Conservation (phyloP, 2,888 invertebrate genomes). For the Sphaerophoria rueppellii region DNA sequence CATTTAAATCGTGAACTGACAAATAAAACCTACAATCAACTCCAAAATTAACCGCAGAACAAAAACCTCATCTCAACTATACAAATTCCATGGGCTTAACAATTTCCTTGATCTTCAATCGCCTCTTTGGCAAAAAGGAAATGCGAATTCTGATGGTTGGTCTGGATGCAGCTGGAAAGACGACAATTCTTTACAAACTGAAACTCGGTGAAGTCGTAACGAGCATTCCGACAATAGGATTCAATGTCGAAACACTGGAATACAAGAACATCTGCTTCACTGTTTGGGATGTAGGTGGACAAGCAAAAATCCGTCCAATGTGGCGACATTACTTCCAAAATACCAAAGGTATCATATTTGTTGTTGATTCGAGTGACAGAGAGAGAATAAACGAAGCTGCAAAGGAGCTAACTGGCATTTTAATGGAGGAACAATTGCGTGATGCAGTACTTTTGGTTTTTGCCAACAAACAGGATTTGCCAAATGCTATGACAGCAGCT, state of each 20-base stretch:
- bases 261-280: conserved; percentile 75
- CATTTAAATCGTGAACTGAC: too few relatives aligned
- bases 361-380: conserved; percentile 74
- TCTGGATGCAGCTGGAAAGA: conserved; percentile 75
- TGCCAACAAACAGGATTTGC: conserved; percentile 74
- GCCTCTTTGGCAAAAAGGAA: conserved; percentile 70
- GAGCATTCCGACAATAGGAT: conserved; percentile 75
- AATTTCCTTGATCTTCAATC: conserved; percentile 68
- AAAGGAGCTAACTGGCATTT: conserved; percentile 65
- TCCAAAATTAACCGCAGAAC: too few relatives aligned
- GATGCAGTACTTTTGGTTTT: conserved; percentile 72
- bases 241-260: conserved; percentile 74
- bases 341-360: conserved; percentile 74
- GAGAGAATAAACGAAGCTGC: conserved; percentile 70
- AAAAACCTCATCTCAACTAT: too few relatives aligned
- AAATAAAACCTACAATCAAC: too few relatives aligned
- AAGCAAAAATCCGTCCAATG: conserved; percentile 74
- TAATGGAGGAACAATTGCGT: conserved; percentile 68
- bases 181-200: conserved; percentile 75
- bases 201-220: conserved; percentile 74
- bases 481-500: conserved; percentile 72
- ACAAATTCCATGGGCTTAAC: conserved; percentile 69
- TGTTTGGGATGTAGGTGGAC: conserved; percentile 75
- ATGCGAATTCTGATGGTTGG: conserved; percentile 75
- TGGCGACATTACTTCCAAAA: conserved; percentile 75